Evolutionary conservation across 2,888 invertebrate species (phyloP).

Genomic region (Harmothoe impar): DNA sequence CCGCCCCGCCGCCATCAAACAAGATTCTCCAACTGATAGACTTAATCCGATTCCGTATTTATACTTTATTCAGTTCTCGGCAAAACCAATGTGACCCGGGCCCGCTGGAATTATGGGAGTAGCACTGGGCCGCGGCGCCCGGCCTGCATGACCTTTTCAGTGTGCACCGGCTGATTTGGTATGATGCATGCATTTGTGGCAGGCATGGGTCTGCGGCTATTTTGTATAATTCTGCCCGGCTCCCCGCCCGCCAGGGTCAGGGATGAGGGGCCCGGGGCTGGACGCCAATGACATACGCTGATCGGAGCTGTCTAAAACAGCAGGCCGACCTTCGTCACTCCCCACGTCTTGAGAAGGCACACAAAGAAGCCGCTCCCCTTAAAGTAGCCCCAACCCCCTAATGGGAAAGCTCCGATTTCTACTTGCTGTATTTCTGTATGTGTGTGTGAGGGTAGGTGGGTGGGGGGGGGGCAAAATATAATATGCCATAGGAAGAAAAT

Average conservation of each 20-base stretch:
- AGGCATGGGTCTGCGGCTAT: slow-evolving; percentile 49
- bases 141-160: slow-evolving; percentile 54
- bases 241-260: slow-evolving; percentile 26
- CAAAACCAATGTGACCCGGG: slow-evolving; percentile 56
- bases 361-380: slow-evolving; percentile 36
- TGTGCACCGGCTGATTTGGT: slow-evolving; percentile 49
- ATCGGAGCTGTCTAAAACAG: slow-evolving; percentile 55
- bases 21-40: slow-evolving; percentile 55
- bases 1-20: slow-evolving; percentile 16
- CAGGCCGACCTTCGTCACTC: slow-evolving; percentile 44
- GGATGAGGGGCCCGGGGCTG: slow-evolving; percentile 50
- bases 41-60: slow-evolving; percentile 58
- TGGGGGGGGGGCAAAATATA: no score
- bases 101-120: slow-evolving; percentile 27
- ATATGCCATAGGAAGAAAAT: no score
- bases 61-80: slow-evolving; percentile 62
- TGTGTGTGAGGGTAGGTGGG: no score
- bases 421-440: not conserved
- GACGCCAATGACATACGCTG: slow-evolving; percentile 53
- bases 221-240: slow-evolving; percentile 54
- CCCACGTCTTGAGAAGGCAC: slow-evolving; percentile 28
- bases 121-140: not conserved
- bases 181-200: slow-evolving; percentile 60
- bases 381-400: not conserved
- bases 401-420: not conserved